These are phyloP conservation scores for Chiloscyllium plagiosum DNA, from an alignment of 2,113 vertebrate genomes.

Conservation along the genomic window DNA sequence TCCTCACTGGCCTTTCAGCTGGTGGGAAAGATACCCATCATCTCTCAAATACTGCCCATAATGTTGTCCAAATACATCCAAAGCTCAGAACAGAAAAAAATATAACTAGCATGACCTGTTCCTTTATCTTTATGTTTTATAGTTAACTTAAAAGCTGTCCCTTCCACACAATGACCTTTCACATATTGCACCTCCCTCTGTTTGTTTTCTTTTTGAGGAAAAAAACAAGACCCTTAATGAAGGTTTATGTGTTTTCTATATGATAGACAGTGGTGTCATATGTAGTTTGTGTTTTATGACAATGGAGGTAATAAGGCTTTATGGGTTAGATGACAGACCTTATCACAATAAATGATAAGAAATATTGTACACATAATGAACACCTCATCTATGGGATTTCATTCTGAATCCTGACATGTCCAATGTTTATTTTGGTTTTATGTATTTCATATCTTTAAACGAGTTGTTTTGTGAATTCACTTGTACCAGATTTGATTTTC, in stretches of 20 bases:
- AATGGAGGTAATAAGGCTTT: background rate
- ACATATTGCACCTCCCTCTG: background rate
- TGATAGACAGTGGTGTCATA: background rate
- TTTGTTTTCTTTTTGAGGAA: background rate
- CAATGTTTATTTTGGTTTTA: background rate
- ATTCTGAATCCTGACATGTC: background rate
- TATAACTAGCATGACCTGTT: background rate
- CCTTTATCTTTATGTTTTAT: background rate
- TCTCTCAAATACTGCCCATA: background rate
- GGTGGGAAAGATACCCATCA: too few relatives aligned
- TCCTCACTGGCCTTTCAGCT: too few relatives aligned
- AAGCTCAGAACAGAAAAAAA: background rate
- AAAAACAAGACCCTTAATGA: background rate
- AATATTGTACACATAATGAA: background rate
- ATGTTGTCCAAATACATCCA: background rate
- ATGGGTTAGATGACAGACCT: background rate
- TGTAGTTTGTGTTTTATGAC: background rate
- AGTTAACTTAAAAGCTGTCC: background rate
- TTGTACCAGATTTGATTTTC: slow-evolving; percentile 11
- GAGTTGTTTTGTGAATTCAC: slow-evolving; percentile 10
- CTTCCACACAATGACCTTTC: background rate
- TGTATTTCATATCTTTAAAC: background rate
- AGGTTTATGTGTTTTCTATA: background rate
- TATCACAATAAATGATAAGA: background rate
- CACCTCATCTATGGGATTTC: background rate